Percentiles rank a stretch among this genome's conserved stretches.
These are phyloP conservation scores for Stegodyphus dumicola DNA, from an alignment of 1,140 invertebrate species.

Conservation along the genomic window DNA sequence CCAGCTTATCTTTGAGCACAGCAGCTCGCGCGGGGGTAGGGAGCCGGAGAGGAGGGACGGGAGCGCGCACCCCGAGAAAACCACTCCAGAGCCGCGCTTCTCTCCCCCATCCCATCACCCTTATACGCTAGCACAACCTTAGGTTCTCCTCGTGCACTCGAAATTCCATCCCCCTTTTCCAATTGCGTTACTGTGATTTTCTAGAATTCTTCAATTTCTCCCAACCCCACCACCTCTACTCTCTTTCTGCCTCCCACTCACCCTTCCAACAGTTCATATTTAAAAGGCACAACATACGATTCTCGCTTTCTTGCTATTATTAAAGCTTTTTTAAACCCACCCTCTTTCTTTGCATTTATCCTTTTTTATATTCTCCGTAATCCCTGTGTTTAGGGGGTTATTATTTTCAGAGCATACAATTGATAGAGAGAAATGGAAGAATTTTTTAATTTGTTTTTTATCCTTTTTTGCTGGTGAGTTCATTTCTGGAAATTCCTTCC, in stretches of 20 bases:
- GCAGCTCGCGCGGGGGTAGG: conserved; percentile 1
- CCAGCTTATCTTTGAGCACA: conserved; percentile 12
- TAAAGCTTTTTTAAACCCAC: neutral
- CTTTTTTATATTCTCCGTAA: neutral
- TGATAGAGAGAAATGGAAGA: neutral
- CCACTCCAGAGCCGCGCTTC: conserved; percentile 34
- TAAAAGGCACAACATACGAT: conserved; percentile 43
- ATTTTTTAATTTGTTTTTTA: no score
- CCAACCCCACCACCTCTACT: neutral
- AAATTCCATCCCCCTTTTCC: conserved; percentile 27
- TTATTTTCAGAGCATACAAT: conserved; percentile 30
- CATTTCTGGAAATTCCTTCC: no score
- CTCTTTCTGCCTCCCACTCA: neutral
- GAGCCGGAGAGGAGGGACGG: neutral
- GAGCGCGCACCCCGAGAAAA: conserved; percentile 36
- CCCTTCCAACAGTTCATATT: conserved; percentile 8
- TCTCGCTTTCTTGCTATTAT: conserved; percentile 47
- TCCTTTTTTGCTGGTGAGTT: no score
- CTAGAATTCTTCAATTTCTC: conserved; percentile 37
- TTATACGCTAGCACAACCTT: conserved; percentile 4
- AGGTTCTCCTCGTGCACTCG: conserved; percentile 34
- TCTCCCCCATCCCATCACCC: neutral
- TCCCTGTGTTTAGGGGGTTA: conserved; percentile 34
- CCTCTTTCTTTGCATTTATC: neutral
- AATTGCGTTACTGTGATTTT: conserved; percentile 20